Evolutionary conservation across 1,140 invertebrate genomes (phyloP), one percentile per base, ranked within the genome.

Genomic region (Procambarus clarkii): DNA sequence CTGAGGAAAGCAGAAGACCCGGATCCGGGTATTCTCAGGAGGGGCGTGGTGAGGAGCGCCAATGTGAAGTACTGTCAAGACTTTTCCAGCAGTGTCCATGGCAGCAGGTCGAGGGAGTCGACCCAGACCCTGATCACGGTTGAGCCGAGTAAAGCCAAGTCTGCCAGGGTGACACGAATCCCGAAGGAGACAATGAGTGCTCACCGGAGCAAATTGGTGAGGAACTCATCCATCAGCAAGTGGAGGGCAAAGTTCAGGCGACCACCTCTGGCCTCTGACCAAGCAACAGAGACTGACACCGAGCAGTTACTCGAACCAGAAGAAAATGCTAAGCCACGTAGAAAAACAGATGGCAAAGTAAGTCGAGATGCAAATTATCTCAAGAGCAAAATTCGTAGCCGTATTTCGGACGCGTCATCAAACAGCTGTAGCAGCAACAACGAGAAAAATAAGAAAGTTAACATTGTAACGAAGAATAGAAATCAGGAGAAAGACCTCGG

Each of bases 201-300:
- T 58, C 88, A 91, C 60, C 82, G 88, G 54, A 82, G 79, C 58
- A 91, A 91, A 58, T 60, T 91, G 45, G 88, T 91, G 60, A 84
- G 88, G 82, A 91, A 91, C 76, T 91, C 88, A 11, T 91, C 88
- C 18, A 84, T 91, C 64, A 91, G 83, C 58, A 91, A 85, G 74
- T 91, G 88, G 88, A 91, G 88, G 60, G 88, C 88, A 34, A 85
- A 78, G 82, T 91, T 91, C 45, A 83, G 82, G 76, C 81, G 83
- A 54, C 74, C 50, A 50, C 44, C 88, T n/a, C 21, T 85, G 71
- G 71, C 76, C 82, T 85, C 88, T 15, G 88, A 91, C 34, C 69
- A 54, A 60, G 58, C 82, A 79, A 64, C 54, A 18, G 88, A 85
- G 77, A 91, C 88, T 8, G 88, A 91, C 88, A 91, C 88, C 0